Conservation (phyloP, 1,140 invertebrate species). For the Scaptomyza pallida region DNA sequence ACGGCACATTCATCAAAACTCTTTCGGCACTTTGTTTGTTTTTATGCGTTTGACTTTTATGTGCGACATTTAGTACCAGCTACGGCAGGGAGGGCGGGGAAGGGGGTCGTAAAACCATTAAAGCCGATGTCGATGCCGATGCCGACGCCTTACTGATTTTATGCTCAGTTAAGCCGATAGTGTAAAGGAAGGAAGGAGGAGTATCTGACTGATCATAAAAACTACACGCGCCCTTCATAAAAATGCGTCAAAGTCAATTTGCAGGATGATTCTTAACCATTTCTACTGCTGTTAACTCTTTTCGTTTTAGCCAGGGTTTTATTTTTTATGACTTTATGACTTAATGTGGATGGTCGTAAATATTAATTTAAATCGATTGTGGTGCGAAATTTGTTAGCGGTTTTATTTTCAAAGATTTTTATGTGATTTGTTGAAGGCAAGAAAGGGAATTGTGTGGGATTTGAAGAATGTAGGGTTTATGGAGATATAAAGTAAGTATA, state of each 20-base stretch:
- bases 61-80: conserved; percentile 49
- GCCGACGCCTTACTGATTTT: conserved; percentile 74
- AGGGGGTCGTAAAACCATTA: conserved; percentile 70
- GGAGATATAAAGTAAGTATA: too few species aligned
- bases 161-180: conserved; percentile 74
- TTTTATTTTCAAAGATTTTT: background rate
- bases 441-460: too few species aligned
- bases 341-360: conserved; percentile 65
- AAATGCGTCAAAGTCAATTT: conserved; percentile 73
- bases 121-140: conserved; percentile 56
- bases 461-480: too few species aligned
- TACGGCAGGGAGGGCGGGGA: background rate
- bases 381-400: background rate
- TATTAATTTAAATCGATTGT: conserved; percentile 69
- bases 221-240: conserved; percentile 76
- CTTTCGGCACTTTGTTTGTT: conserved; percentile 58
- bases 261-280: conserved; percentile 44
- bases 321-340: conserved; percentile 55
- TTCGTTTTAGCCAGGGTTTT: background rate
- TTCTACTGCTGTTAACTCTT: conserved; percentile 5
- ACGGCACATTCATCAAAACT: conserved; percentile 73
- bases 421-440: too few species aligned
- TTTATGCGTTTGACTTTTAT: conserved; percentile 71
- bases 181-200: conserved; percentile 6
- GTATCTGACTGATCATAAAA: conserved; percentile 60